A percentile compares a stretch with the other conserved stretches of the same genome.
These are phyloP conservation scores for Vulpes lagopus DNA, from an alignment of 2,113 vertebrate species.

Conservation along the genomic window DNA sequence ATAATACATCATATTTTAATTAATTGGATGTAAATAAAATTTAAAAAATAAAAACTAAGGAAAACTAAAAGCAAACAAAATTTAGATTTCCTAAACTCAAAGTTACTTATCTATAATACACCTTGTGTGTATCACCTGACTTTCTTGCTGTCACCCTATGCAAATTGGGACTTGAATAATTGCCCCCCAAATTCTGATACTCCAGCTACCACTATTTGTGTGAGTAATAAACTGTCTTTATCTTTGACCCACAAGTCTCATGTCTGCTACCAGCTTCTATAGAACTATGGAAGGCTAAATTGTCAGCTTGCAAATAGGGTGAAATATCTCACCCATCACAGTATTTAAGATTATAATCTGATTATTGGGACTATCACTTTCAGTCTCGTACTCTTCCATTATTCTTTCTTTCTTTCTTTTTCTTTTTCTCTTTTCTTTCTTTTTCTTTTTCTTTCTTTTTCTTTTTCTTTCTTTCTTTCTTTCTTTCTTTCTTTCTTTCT, in stretches of 20 bases:
- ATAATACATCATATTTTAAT: too few relatives aligned
- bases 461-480: not conserved
- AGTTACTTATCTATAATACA: not conserved
- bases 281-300: not conserved
- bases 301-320: not conserved
- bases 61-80: not conserved
- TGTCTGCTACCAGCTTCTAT: not conserved
- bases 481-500: not conserved
- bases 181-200: not conserved
- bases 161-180: not conserved
- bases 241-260: not conserved
- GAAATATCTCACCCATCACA: not conserved
- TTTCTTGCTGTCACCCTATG: not conserved
- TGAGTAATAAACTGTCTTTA: not conserved
- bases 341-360: not conserved
- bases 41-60: too few relatives aligned
- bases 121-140: not conserved
- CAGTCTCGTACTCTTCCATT: not conserved
- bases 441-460: not conserved
- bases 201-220: not conserved
- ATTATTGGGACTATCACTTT: not conserved
- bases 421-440: not conserved
- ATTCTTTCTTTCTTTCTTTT: not conserved
- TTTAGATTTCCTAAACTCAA: not conserved
- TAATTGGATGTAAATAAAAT: too few relatives aligned